Percentiles rank a stretch among this genome's conserved stretches.
These are phyloP conservation scores for Threskiornis aethiopicus DNA, from an alignment of 2,797 vertebrate genomes.

Conservation along the genomic window DNA sequence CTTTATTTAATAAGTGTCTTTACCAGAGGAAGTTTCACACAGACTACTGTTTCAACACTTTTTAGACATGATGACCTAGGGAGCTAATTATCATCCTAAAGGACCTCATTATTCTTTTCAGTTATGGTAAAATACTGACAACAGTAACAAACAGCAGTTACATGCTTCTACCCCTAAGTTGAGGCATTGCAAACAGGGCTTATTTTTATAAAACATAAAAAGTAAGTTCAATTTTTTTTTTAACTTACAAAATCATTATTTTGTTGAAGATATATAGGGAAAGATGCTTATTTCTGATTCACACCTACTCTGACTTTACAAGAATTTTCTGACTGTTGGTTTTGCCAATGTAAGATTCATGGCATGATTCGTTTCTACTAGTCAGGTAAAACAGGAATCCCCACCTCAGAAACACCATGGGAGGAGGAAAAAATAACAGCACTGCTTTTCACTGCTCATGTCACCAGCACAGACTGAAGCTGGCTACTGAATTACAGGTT, in stretches of 20 bases:
- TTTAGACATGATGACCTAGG: background rate
- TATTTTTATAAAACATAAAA: background rate
- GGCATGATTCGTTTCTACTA: background rate
- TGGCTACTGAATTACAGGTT: background rate
- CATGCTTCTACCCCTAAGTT: background rate
- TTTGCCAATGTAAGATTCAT: background rate
- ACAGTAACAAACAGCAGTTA: background rate
- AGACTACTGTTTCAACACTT: constrained; percentile 1
- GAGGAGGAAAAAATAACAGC: background rate
- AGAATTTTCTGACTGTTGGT: background rate
- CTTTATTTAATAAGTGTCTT: background rate
- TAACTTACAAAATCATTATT: background rate
- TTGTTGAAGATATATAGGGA: background rate
- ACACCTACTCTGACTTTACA: background rate
- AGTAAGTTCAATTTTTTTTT: background rate
- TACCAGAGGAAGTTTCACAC: background rate
- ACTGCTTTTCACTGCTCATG: background rate
- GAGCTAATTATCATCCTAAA: constrained; percentile 35
- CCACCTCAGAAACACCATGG: background rate
- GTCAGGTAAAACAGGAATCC: background rate
- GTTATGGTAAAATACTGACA: background rate
- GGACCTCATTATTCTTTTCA: constrained; percentile 29
- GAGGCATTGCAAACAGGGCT: background rate
- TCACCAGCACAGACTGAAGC: background rate
- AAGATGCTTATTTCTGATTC: background rate